A percentile compares a stretch with the other conserved stretches of the same genome.
Conservation (phyloP, 2,113 vertebrate genomes). For the Castor canadensis region DNA sequence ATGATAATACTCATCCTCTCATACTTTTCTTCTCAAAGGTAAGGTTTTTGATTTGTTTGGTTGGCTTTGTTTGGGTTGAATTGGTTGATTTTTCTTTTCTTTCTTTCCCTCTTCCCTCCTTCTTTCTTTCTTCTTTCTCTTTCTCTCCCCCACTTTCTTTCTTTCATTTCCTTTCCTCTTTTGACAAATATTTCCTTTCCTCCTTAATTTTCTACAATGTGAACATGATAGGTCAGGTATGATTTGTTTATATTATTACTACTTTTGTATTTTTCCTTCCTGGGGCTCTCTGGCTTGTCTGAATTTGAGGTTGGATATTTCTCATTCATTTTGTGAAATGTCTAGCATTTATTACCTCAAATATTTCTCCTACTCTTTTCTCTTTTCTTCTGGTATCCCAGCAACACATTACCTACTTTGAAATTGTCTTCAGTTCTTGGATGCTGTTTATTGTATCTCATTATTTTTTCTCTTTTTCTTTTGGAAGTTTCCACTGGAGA, state of each 20-base stretch:
- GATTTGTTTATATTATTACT: neutral
- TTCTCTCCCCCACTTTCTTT: neutral
- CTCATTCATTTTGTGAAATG: neutral
- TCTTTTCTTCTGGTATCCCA: neutral
- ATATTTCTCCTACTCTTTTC: neutral
- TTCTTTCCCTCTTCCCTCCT: neutral
- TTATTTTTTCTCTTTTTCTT: neutral
- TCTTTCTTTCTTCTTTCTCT: no score
- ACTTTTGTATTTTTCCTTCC: neutral
- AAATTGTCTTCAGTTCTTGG: neutral
- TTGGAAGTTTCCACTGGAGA: neutral
- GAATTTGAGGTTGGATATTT: neutral
- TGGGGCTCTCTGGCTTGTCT: neutral
- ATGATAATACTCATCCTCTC: no score
- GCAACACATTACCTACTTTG: neutral
- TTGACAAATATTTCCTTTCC: neutral
- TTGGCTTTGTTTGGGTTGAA: no score
- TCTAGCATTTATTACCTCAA: neutral
- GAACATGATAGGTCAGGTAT: neutral
- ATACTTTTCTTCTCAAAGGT: no score
- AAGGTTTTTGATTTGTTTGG: no score
- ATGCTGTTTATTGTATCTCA: no score
- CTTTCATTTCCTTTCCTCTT: neutral
- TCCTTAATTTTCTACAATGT: neutral
- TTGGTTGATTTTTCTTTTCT: rapidly evolving